Evolutionary conservation across 1,140 invertebrate genomes (phyloP).

Genomic region (Cherax destructor): DNA sequence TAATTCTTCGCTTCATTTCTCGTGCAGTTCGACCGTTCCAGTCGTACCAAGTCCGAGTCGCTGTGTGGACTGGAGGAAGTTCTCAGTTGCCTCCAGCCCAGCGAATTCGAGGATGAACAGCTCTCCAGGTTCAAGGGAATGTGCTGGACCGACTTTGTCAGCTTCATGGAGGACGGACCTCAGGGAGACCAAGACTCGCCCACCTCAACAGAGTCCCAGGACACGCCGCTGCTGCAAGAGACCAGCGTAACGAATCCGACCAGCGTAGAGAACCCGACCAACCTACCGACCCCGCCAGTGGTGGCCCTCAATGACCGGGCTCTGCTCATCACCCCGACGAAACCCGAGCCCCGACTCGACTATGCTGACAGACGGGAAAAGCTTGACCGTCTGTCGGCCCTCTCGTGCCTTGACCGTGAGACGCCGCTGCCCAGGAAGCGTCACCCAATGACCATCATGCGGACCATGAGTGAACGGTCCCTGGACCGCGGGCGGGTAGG

Average conservation of each 20-base stretch:
- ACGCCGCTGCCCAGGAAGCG: conserved; percentile 65
- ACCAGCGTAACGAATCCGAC: not conserved
- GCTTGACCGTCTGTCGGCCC: conserved; percentile 44
- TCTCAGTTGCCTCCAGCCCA: conserved; percentile 78
- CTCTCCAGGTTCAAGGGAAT: conserved; percentile 78
- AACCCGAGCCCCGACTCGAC: conserved; percentile 7
- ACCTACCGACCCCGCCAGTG: conserved; percentile 10
- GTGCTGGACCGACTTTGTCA: conserved; percentile 76
- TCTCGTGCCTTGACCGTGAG: conserved; percentile 53
- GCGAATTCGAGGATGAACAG: conserved; percentile 80
- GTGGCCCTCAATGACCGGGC: conserved; percentile 46
- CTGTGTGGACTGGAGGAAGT: conserved; percentile 79
- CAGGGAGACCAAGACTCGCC: conserved; percentile 35
- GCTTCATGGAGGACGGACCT: conserved; percentile 71
- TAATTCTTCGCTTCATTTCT: not conserved
- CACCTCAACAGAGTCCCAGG: conserved; percentile 9
- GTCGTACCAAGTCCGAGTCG: conserved; percentile 78
- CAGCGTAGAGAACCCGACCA: not conserved
- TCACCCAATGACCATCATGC: conserved; percentile 70
- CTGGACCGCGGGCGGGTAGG: conserved; percentile 69
- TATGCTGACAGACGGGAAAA: conserved; percentile 32
- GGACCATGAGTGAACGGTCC: conserved; percentile 72
- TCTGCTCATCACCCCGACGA: conserved; percentile 38
- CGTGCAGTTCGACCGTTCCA: conserved; percentile 79
- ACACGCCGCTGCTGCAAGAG: conserved; percentile 34